Percentiles rank a stretch among this genome's conserved stretches.
Evolutionary conservation across 2,797 vertebrate species (phyloP).

Genomic region (Pygocentrus nattereri): DNA sequence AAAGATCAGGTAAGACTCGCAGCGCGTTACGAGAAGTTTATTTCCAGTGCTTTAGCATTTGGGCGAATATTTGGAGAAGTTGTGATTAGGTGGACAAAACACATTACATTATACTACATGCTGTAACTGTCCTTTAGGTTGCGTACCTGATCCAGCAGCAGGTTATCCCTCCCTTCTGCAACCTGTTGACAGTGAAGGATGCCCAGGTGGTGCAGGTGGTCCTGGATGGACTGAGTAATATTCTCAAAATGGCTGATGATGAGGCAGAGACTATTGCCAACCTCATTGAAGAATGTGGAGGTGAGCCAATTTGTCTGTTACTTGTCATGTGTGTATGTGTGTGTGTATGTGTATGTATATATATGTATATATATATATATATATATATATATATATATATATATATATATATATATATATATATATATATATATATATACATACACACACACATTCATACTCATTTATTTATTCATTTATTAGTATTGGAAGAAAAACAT

Average conservation of each 20-base stretch:
- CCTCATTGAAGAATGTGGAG: conserved; percentile 98
- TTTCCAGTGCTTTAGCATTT: background rate
- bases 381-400: too few species aligned
- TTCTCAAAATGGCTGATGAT: conserved; percentile 99
- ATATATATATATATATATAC: too few species aligned
- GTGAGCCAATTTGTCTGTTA: conserved; percentile 70
- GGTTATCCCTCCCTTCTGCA: conserved; percentile 98
- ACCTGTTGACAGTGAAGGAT: conserved; percentile 97
- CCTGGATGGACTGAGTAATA: conserved; percentile 98
- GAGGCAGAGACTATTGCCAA: conserved; percentile 97
- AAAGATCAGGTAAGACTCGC: conserved; percentile 90
- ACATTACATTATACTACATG: background rate
- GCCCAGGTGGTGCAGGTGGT: conserved; percentile 98
- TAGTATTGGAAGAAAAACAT: too few species aligned
- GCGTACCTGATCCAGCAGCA: conserved; percentile 97
- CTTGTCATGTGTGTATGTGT: too few species aligned
- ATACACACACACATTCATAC: too few species aligned
- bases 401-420: too few species aligned
- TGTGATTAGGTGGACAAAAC: too few species aligned
- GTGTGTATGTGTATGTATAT: too few species aligned
- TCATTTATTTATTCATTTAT: too few species aligned
- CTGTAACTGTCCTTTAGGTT: conserved; percentile 78
- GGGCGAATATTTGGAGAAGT: too few species aligned
- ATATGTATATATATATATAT: too few species aligned
- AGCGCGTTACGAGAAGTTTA: background rate